Conservation (phyloP, 2,888 invertebrate genomes). For the Trichopria drosophilae region DNA sequence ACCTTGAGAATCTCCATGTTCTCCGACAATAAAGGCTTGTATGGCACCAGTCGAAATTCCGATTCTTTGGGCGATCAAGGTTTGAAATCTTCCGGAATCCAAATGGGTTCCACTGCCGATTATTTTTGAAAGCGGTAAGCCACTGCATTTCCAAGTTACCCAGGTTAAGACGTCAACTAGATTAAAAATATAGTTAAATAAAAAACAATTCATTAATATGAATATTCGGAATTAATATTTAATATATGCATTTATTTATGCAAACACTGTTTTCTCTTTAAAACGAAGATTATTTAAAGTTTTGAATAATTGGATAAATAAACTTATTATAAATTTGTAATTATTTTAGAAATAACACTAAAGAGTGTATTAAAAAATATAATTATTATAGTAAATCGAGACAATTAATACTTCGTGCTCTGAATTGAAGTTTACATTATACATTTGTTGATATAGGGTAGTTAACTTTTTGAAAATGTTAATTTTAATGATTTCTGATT, state of each 20-base stretch:
- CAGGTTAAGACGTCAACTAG: slow-evolving; percentile 67
- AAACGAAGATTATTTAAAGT: no score
- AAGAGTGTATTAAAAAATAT: no score
- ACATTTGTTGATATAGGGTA: no score
- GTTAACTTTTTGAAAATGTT: no score
- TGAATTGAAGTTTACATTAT: no score
- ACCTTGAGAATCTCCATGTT: slow-evolving; percentile 69
- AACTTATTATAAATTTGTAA: not conserved
- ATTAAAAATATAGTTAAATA: slow-evolving; percentile 5
- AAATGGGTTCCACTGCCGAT: slow-evolving; percentile 69
- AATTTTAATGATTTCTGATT: no score
- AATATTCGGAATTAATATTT: not conserved
- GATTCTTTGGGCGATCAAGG: slow-evolving; percentile 63
- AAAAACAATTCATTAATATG: not conserved
- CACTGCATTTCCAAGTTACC: slow-evolving; percentile 69
- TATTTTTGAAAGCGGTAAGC: slow-evolving; percentile 64
- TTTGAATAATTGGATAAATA: not conserved
- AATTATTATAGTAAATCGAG: no score
- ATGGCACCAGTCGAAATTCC: slow-evolving; percentile 63
- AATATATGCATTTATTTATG: no score
- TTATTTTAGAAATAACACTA: not conserved
- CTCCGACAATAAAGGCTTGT: slow-evolving; percentile 69
- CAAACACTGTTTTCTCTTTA: no score
- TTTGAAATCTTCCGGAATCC: slow-evolving; percentile 66
- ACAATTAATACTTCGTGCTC: no score